Evolutionary conservation across 2,888 invertebrate species (phyloP), one percentile per base, ranked within the genome.

Genomic region (Oligia latruncula): DNA sequence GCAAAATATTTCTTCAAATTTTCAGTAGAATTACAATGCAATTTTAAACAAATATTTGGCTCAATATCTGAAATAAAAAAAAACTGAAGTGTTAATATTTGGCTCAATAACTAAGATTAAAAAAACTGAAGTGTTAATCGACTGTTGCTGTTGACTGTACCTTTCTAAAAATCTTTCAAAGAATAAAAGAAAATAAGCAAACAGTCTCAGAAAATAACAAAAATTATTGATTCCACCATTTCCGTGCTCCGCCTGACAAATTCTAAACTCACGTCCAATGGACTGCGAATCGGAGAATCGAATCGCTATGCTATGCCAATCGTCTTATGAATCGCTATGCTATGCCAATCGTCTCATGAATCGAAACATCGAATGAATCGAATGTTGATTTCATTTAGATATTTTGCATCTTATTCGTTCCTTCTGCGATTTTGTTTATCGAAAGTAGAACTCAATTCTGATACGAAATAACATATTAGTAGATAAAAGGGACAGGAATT

Each of bases 301-400:
- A 87, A 91, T 88, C 84, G 80, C 77, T 72, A 87, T 29, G 29
- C 29, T 29, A 29, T 82, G 80, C 87, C 85, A 89, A 88, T 89
- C 88, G 87, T 85, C 83, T 79, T 83, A 88, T 85, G 90, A 89
- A 87, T 86, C 85, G 84, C 29, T 29, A 29, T 29, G 80, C 77
- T 72, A 87, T 82, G 80, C 87, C 85, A 89, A 88, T 89, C 88
- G 87, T 85, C 83, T 79, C 82, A 88, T 85, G 90, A 89, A 87
- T 86, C 85, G 84, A 87, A 85, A 83, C 87, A 83, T 85, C 71
- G 77, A 78, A 86, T 89, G 81, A 89, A 85, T 84, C 85, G 84
- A 88, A 87, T 82, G 84, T 87, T 89, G 91, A 90, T 90, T 91
- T 88, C 86, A 89, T 90, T 90, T 89, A 82, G 84, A 87, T 89